Base-by-base conservation (phyloP, 2,113 vertebrate species). In the Peromyscus californicus region DNA sequence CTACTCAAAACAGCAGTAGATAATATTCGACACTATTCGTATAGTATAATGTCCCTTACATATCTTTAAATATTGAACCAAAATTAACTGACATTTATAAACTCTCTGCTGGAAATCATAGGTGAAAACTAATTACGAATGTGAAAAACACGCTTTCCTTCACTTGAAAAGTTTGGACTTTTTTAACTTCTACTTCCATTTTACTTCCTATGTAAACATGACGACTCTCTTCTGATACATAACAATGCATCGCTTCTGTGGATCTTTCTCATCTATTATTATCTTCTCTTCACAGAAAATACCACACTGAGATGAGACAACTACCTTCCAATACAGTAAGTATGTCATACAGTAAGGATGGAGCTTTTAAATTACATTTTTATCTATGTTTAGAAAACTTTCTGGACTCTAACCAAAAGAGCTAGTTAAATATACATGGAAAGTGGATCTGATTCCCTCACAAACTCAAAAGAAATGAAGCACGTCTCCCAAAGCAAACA, bases 81-180 rank as follows among this genome's bases (percentile, higher is more conserved):
- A 54, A 85, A 88, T 69, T 72, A 97, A 91, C 21, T 94, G 54
- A 92, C 15, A 82, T 76, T 94, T 79, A 84, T 54, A 80, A 67
- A 91, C 7, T 90, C 54, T 72, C 4, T 61, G 54, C 57, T 39
- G 79, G 13, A 19, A 95, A 93, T 79, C 93, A 83, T 61, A 83
- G 95, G 29, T 95, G n/a, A 86, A 97, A 75, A 83, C 21, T 93
- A 26, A 94, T 83, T 88, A 95, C 26, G 91, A 75, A 93, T 39
- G 51, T 75, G 59, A 4, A 91, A 97, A 91, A 95, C 36, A 74
- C 80, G 61, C 75, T 74, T 12, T 91, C 29, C 36, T 87, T 76
- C 90, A 45, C 5, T 36, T 87, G 15, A 17, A 89, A 78, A 94
- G 10, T 54, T 89, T 12, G 36, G 10, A 59, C 19, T 88, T 33